Conservation (phyloP, 2,888 invertebrate species). For the Agriopis aurantiaria region DNA sequence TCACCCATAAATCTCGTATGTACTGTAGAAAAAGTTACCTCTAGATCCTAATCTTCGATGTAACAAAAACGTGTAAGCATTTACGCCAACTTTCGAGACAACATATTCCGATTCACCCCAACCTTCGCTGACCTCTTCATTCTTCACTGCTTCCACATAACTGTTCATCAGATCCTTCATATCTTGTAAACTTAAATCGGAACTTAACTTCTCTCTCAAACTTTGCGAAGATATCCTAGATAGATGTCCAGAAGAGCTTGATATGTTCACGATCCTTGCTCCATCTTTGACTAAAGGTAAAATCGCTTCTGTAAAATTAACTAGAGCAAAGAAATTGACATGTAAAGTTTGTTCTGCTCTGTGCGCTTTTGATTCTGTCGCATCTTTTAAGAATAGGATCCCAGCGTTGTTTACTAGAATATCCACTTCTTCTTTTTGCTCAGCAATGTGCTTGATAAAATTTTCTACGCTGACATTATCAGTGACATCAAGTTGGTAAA, state of each 20-base stretch:
- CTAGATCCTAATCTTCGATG: conserved; percentile 74
- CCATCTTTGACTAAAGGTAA: conserved; percentile 89
- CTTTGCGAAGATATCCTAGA: conserved; percentile 86
- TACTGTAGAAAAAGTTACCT: conserved; percentile 56
- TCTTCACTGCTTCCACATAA: conserved; percentile 87
- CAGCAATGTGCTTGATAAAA: conserved; percentile 84
- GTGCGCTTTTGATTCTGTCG: conserved; percentile 62
- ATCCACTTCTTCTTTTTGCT: conserved; percentile 88
- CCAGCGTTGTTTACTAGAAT: conserved; percentile 92
- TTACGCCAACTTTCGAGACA: conserved; percentile 91
- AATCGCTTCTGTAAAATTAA: conserved; percentile 84
- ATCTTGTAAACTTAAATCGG: conserved; percentile 82
- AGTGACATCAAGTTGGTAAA: conserved; percentile 90
- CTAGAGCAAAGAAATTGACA: conserved; percentile 71
- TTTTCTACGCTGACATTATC: conserved; percentile 84
- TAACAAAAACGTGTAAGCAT: conserved; percentile 89
- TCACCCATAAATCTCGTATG: too few species aligned
- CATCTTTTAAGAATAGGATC: conserved; percentile 71
- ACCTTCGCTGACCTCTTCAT: conserved; percentile 63
- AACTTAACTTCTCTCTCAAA: conserved; percentile 77
- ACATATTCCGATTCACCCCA: conserved; percentile 89
- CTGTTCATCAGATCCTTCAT: conserved; percentile 86
- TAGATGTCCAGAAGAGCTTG: conserved; percentile 90
- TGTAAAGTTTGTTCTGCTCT: conserved; percentile 72
- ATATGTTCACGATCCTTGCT: conserved; percentile 91